Base-by-base conservation (phyloP, 1,140 invertebrate genomes). In the Tetragonula clypearis region DNA sequence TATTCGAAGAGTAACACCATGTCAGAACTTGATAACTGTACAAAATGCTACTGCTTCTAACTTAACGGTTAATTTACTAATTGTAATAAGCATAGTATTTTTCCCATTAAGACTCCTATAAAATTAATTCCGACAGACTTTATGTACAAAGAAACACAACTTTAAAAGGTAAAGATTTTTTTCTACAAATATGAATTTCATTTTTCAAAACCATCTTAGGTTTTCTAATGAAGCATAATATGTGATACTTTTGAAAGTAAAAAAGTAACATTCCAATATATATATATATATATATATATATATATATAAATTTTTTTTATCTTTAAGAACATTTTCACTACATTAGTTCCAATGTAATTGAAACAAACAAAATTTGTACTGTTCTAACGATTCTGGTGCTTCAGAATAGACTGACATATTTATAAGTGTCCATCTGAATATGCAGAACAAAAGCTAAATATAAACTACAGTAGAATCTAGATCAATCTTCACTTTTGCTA, bases 1-100 rank as follows among this genome's bases (percentile, higher is more conserved):
- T 83, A 95, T 97, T 1, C 96, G 96, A 69, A 96, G 96, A 90
- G 95, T 96, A 19, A 97, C 97, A 19, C 97, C 97, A 0, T 98
- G 97, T 92, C 91, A 95, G 77, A n/a, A 35, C 68, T 4, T 62
- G 11, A 21, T n/a, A 11, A 91, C 91, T 41, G n/a, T 3, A 4
- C 5, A 95, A 80, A 21, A n/a, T 81, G 72, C 82, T 6, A 72
- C 90, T 6, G 76, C 90, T 53, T 78, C 84, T 49, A 88, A 19
- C 4, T 87, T 23, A 6, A 71, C 74, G 53, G 6, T 78, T 23
- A 79, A 49, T 79, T 74, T 72, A 1, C 6, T 84, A 21, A 5
- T 35, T 41, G 60, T 26, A 23, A 62, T 21, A 14, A 30, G n/a
- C 9, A 15, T 60, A 56, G 41, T 74, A 74, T n/a, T 73, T 53